Evolutionary conservation across 2,888 invertebrate genomes (phyloP).

Genomic region (Chloromyia formosa): DNA sequence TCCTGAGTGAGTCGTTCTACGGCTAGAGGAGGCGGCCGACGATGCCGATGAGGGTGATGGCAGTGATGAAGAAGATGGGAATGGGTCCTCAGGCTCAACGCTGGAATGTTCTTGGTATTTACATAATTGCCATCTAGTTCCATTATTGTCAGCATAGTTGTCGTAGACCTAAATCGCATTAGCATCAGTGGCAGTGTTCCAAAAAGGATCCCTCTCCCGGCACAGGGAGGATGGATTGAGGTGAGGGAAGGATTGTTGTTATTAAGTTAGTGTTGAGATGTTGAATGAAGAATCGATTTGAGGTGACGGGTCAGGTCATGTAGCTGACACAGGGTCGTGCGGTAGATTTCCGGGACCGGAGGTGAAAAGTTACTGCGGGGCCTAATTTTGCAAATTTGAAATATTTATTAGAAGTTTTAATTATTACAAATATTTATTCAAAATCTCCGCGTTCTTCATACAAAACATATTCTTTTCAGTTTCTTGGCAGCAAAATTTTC

Average conservation of each 20-base stretch:
- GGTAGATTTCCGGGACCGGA: no score
- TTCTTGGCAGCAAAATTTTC: no score
- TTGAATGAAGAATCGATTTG: background rate
- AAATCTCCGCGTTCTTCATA: no score
- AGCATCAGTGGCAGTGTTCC: background rate
- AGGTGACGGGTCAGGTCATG: no score
- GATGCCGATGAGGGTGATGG: slow-evolving; percentile 43
- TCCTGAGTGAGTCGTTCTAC: slow-evolving; percentile 64
- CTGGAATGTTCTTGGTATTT: slow-evolving; percentile 54
- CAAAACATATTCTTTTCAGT: no score
- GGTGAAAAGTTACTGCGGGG: no score
- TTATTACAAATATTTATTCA: no score
- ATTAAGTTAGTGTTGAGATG: background rate
- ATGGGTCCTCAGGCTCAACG: background rate
- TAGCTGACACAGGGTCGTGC: no score
- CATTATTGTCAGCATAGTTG: slow-evolving; percentile 76
- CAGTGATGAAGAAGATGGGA: slow-evolving; percentile 37
- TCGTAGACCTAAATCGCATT: slow-evolving; percentile 67
- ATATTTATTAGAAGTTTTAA: no score
- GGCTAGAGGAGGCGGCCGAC: slow-evolving; percentile 51
- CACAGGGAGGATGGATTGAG: background rate
- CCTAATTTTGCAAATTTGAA: no score
- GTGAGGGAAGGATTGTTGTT: background rate
- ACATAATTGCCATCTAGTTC: slow-evolving; percentile 75
- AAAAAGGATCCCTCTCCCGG: background rate